These are phyloP conservation scores for Melitaea athalia DNA, from an alignment of 2,888 invertebrate genomes.

Conservation along the genomic window DNA sequence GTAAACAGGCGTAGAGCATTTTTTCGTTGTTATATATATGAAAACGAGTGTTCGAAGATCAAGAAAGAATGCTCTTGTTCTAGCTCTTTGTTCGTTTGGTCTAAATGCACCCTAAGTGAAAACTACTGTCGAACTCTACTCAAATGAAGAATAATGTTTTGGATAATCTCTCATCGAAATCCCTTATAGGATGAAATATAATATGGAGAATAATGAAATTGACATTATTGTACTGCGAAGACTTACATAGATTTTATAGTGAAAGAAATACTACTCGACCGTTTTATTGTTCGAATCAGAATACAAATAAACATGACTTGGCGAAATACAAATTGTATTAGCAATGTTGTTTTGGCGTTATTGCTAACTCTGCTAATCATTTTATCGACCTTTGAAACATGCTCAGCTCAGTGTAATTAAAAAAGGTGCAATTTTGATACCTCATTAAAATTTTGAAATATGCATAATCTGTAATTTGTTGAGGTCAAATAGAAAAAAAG, in stretches of 20 bases:
- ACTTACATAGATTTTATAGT: neutral
- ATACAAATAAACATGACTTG: neutral
- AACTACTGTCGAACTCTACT: no score
- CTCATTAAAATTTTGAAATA: no score
- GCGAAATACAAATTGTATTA: slow-evolving; percentile 1
- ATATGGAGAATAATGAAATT: neutral
- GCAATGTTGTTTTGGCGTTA: neutral
- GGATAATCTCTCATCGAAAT: neutral
- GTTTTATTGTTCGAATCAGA: slow-evolving; percentile 2
- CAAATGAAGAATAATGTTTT: no score
- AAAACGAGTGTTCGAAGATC: no score
- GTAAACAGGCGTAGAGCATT: no score
- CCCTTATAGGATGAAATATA: neutral
- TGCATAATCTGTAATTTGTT: no score
- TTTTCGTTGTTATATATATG: no score
- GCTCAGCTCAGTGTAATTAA: neutral
- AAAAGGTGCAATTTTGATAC: neutral
- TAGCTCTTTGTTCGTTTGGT: no score
- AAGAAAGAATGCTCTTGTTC: no score
- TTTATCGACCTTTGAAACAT: neutral
- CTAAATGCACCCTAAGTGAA: no score
- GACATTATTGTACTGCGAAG: slow-evolving; percentile 1
- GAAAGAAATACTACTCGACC: neutral
- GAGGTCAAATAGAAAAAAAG: no score
- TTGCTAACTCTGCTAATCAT: neutral